Evolutionary conservation across 2,888 invertebrate genomes (phyloP), one percentile per base, ranked within the genome.

Genomic region (Ormyrus nitidulus): DNA sequence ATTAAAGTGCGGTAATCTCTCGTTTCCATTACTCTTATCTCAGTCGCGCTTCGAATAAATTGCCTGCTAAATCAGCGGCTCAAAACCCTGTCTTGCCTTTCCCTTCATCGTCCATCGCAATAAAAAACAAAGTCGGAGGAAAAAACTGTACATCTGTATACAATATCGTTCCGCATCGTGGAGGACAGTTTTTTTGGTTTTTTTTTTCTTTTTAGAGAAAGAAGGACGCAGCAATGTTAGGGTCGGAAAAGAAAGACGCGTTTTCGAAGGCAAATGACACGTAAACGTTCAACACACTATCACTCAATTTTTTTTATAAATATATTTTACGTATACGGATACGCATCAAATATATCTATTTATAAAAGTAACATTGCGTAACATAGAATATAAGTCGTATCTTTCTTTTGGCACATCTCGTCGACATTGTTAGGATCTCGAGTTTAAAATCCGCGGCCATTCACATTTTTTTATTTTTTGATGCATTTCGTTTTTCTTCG

Each of bases 341-440:
- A 80, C 51, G 53, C 53, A 56, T 70, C n/a, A 54, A 34, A 83
- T 81, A 66, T 76, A 83, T 82, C 83, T 83, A 85, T 84, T 84
- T 85, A 87, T 84, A 85, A 86, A 87, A 85, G 81, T 85, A 86
- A 84, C 83, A 82, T 83, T 82, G 61, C 85, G 84, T 71, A 81
- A 79, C 77, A 86, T 85, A 79, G 84, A 86, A 83, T 85, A 85
- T 86, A 86, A 84, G 85, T 84, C 83, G 83, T 86, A 82, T 82
- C 79, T 83, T 84, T 84, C 81, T 85, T 34, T 84, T 88, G 88
- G 88, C 88, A 88, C 87, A 86, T 86, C 84, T 86, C 84, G 80
- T 84, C 83, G 82, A 83, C 66, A 59, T 51, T 82, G 48, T 81
- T 81, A 82, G 72, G 74, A 77, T 77, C 66, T 68, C 71, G 56